Conservation (phyloP, 1,140 invertebrate genomes). For the Holcopasites calliopsidis region DNA sequence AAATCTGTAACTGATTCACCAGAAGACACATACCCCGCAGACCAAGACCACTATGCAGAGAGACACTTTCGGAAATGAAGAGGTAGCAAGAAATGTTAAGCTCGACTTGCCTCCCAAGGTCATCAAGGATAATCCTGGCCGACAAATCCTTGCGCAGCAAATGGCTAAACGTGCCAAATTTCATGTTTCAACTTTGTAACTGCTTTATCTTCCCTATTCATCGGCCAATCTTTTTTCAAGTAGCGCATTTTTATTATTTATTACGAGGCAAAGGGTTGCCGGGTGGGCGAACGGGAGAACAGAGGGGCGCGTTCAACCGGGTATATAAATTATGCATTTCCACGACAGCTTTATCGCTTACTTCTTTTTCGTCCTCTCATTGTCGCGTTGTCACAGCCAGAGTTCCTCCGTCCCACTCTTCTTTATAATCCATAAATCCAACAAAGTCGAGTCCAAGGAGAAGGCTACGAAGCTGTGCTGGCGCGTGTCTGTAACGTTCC, state of each 20-base stretch:
- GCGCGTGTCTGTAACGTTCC: conserved; percentile 49
- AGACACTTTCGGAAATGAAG: too few relatives aligned
- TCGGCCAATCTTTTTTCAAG: conserved; percentile 42
- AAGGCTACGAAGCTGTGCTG: neutral
- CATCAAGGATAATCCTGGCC: too few relatives aligned
- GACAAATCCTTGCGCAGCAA: neutral
- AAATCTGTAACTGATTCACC: too few relatives aligned
- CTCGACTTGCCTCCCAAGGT: neutral
- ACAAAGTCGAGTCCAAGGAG: conserved; percentile 71
- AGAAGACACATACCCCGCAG: too few relatives aligned
- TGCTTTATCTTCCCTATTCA: conserved; percentile 18
- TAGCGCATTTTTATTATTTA: conserved; percentile 65
- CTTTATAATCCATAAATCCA: conserved; percentile 78
- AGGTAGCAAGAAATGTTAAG: too few relatives aligned
- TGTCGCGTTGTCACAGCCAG: conserved; percentile 75
- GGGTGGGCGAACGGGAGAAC: conserved; percentile 46
- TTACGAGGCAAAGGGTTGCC: conserved; percentile 60
- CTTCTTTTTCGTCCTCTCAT: conserved; percentile 75
- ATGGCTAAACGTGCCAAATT: conserved; percentile 39
- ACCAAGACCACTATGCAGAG: too few relatives aligned
- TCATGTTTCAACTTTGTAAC: conserved; percentile 38
- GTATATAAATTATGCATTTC: conserved; percentile 76
- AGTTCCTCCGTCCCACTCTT: conserved; percentile 64
- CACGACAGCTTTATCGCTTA: conserved; percentile 73
- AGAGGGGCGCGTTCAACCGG: conserved; percentile 51